Conservation (phyloP, 2,797 vertebrate genomes). For the Rhinoraja longicauda region DNA sequence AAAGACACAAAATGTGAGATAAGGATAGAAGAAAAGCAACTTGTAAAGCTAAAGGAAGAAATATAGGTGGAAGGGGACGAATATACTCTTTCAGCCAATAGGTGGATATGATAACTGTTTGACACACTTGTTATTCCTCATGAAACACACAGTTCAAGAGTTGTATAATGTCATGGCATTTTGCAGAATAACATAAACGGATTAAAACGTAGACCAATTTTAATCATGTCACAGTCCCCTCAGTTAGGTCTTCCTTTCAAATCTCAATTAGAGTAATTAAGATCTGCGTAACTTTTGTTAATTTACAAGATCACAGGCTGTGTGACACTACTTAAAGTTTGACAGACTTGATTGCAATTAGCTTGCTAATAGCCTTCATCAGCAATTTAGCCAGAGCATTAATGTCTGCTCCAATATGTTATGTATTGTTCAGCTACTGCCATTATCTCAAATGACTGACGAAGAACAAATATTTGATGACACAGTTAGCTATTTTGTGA, state of each 20-base stretch:
- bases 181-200: neutral
- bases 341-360: slow-evolving; percentile 41
- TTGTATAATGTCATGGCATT: neutral
- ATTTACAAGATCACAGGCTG: slow-evolving; percentile 42
- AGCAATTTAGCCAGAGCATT: slow-evolving; percentile 44
- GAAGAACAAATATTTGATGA: slow-evolving; percentile 39
- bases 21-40: too few relatives aligned
- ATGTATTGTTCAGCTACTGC: slow-evolving; percentile 39
- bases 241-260: neutral
- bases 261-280: slow-evolving; percentile 42
- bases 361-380: slow-evolving; percentile 44
- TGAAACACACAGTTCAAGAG: neutral
- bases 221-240: neutral
- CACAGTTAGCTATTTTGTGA: slow-evolving; percentile 4
- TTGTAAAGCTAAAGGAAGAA: too few relatives aligned
- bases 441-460: slow-evolving; percentile 45
- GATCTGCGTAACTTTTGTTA: slow-evolving; percentile 44
- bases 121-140: neutral
- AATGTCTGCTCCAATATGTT: slow-evolving; percentile 44
- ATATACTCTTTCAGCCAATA: too few relatives aligned
- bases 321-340: slow-evolving; percentile 40
- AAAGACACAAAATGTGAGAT: too few relatives aligned
- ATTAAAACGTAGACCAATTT: neutral
- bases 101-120: too few relatives aligned
- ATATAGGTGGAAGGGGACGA: too few relatives aligned